phyloP scores from a whole-genome alignment of 2,797 vertebrate genomes.

The Catamblyrhynchus diadema region DNA sequence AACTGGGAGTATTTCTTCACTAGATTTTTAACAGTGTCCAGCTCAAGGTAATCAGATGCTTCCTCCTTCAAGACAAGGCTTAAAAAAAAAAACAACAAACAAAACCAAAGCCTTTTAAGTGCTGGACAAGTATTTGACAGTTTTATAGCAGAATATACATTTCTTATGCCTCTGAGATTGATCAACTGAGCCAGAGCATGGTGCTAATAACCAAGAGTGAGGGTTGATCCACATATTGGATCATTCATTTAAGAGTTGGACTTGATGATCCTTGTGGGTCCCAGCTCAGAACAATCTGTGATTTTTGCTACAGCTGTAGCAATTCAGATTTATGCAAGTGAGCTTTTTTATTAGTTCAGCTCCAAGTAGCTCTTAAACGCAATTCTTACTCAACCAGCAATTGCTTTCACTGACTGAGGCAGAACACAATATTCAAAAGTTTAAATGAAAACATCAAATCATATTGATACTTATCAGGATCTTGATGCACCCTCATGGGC shows the following conservation, averaged over 20 bases:
- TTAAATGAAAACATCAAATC: not conserved
- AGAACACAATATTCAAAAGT: not conserved
- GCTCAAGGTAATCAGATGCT: slow-evolving; percentile 94
- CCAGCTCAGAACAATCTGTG: not conserved
- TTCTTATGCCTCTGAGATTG: not conserved
- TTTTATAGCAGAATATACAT: not conserved
- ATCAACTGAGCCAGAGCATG: not conserved
- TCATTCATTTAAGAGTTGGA: not conserved
- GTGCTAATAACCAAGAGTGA: not conserved
- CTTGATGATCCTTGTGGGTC: not conserved
- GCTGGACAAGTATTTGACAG: not conserved
- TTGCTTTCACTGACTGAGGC: not conserved
- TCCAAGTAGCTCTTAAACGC: not conserved
- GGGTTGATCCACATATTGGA: not conserved
- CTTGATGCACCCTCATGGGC: not conserved
- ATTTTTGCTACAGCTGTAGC: not conserved
- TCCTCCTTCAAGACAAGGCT: slow-evolving; percentile 97
- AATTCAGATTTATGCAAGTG: not conserved
- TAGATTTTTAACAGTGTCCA: slow-evolving; percentile 96
- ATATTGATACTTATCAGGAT: not conserved
- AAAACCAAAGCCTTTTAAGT: not conserved
- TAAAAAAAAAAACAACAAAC: not conserved
- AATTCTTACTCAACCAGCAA: not conserved
- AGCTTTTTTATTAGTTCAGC: not conserved
- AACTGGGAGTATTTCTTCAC: slow-evolving; percentile 98